Evolutionary conservation across 1,140 invertebrate genomes (phyloP).

Genomic region (Aphelenchoides avenae): DNA sequence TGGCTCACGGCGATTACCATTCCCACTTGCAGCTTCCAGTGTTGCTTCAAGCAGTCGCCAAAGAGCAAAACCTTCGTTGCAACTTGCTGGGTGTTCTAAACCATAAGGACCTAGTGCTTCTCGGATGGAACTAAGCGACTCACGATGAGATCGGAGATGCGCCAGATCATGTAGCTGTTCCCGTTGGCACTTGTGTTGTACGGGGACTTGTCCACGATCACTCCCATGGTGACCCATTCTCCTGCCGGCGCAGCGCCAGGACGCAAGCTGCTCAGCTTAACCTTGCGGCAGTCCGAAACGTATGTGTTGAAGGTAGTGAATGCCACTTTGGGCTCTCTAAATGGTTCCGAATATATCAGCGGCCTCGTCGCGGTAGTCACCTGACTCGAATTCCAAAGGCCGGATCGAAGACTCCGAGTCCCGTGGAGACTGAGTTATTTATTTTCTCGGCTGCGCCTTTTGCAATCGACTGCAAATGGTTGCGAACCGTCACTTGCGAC

Average conservation of each 20-base stretch:
- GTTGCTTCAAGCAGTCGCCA: slow-evolving; percentile 48
- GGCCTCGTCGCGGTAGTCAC: background rate
- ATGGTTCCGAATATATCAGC: background rate
- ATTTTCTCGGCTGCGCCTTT: too few relatives aligned
- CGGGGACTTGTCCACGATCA: slow-evolving; percentile 48
- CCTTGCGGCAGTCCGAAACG: slow-evolving; percentile 23
- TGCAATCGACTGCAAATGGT: too few relatives aligned
- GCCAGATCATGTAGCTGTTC: slow-evolving; percentile 57
- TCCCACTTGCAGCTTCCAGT: slow-evolving; percentile 54
- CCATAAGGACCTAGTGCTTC: too few relatives aligned
- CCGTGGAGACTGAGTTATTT: too few relatives aligned
- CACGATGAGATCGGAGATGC: slow-evolving; percentile 23
- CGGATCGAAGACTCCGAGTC: slow-evolving; percentile 22
- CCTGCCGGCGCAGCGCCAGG: background rate
- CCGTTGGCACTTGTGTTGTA: slow-evolving; percentile 50
- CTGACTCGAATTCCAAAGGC: slow-evolving; percentile 25
- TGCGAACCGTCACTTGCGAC: too few relatives aligned
- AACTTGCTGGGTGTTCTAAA: slow-evolving; percentile 33
- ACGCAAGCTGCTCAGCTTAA: slow-evolving; percentile 14
- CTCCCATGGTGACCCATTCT: slow-evolving; percentile 49
- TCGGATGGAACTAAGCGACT: slow-evolving; percentile 14
- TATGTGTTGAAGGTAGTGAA: slow-evolving; percentile 28
- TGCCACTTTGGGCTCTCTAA: slow-evolving; percentile 32
- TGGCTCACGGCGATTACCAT: slow-evolving; percentile 30
- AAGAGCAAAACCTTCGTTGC: slow-evolving; percentile 49